Evolutionary conservation across 2,888 invertebrate species (phyloP).

Genomic region (Leucophora obtusa): DNA sequence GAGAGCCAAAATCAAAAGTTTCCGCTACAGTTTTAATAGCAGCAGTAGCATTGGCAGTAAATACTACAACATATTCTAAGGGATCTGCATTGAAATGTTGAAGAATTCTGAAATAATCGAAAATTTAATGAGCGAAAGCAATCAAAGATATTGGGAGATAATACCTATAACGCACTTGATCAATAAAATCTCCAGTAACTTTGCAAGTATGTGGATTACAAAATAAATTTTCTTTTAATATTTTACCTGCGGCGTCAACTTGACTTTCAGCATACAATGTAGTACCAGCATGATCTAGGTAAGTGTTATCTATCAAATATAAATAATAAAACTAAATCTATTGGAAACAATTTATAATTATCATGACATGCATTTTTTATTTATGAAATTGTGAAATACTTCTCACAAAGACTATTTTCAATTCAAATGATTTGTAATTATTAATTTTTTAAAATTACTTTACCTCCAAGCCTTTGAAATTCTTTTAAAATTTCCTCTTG

Average conservation of each 20-base stretch:
- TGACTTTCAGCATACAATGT: conserved; percentile 89
- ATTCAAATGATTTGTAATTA: no score
- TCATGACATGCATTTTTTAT: conserved; percentile 29
- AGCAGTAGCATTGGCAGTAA: conserved; percentile 96
- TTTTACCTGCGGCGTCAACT: conserved; percentile 82
- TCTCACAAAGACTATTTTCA: no score
- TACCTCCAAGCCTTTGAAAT: conserved; percentile 79
- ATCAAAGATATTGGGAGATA: conserved; percentile 1
- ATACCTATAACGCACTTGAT: conserved; percentile 88
- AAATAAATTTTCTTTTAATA: conserved; percentile 86
- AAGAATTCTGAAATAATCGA: conserved; percentile 82
- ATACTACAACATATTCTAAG: conserved; percentile 91
- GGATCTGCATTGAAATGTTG: conserved; percentile 89
- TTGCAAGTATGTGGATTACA: conserved; percentile 95
- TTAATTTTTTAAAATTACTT: conserved; percentile 41
- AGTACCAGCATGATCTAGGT: conserved; percentile 94
- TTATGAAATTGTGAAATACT: background rate
- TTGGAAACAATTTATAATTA: conserved; percentile 11
- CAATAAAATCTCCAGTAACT: conserved; percentile 89
- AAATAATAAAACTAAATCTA: conserved; percentile 17
- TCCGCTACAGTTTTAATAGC: conserved; percentile 91
- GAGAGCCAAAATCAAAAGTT: conserved; percentile 83
- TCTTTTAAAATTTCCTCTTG: conserved; percentile 79
- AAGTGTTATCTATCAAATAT: conserved; percentile 82
- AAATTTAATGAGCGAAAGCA: conserved; percentile 46